Evolutionary conservation across 2,113 vertebrate species (phyloP), one percentile per base, ranked within the genome.

Genomic region (Ciconia maguari): DNA sequence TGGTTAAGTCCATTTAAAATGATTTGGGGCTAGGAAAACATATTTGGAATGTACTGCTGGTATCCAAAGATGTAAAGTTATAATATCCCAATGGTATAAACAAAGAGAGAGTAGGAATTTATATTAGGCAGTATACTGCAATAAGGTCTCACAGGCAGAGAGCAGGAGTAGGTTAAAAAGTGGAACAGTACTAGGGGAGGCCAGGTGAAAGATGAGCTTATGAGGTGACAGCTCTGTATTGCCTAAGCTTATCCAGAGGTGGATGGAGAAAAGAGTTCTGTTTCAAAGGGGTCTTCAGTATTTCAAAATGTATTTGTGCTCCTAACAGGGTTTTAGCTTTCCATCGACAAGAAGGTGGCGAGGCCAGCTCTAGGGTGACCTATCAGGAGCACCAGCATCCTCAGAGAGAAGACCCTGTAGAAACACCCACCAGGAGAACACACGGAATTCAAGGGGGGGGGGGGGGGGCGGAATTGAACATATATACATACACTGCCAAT

Each of bases 61-160:
- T 87, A 57, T 95, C 72, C 91, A 92, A 91, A 92, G 75, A 84
- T 51, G 48, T 91, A 16, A 84, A 90, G 44, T 87, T 93, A 62
- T 80, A 85, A 52, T 77, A 85, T 79, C 84, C 87, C 94, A 74
- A 14, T 36, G 74, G 87, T 66, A 72, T 48, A 91, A 95, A 85
- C 70, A 91, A 94, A 58, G 68, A 85, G 30, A 79, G 58, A 76
- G 51, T 32, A 94, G 61, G 91, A 94, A 95, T 92, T 96, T 96
- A 21, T 94, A 48, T 49, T 49, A 65, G 69, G 49, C 61, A 58
- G 20, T 58, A 46, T 38, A 58, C 19, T 74, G 41, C 57, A 77
- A 16, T 14, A 51, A 80, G 20, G 34, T 89, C 83, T 91, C 80
- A 57, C 30, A 88, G 38, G 55, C 48, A 89, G 74, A 87, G 70